Percentiles rank a stretch among this genome's conserved stretches.
Evolutionary conservation across 2,888 invertebrate species (phyloP).

Genomic region (Drosophila algonquin): DNA sequence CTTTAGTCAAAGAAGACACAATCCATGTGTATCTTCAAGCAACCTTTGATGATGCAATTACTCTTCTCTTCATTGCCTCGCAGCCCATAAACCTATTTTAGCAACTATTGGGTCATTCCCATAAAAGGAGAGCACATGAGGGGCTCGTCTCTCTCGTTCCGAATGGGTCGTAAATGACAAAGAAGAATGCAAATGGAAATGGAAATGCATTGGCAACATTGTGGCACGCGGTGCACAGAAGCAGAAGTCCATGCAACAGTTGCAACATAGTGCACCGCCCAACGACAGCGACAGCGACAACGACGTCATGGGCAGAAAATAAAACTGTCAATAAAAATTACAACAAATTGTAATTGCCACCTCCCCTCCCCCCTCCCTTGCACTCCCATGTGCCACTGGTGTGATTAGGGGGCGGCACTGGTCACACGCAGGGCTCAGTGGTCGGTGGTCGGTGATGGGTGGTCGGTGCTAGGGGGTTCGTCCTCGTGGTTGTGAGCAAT

Average conservation of each 20-base stretch:
- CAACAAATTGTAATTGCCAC: constrained; percentile 35
- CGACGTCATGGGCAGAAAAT: constrained; percentile 64
- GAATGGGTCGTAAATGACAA: constrained; percentile 8
- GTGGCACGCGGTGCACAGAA: not conserved
- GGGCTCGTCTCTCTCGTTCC: constrained; percentile 32
- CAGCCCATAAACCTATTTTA: constrained; percentile 48
- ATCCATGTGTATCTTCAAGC: not conserved
- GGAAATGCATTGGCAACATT: constrained; percentile 17
- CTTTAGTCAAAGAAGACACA: not conserved
- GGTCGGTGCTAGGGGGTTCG: constrained; percentile 22
- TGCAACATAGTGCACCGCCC: constrained; percentile 30
- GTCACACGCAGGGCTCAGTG: constrained; percentile 58
- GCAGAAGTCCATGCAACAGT: constrained; percentile 39
- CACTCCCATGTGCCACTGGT: not conserved
- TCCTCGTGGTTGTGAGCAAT: constrained; percentile 43
- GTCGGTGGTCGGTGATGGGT: not conserved
- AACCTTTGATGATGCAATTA: not conserved
- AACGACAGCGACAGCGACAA: constrained; percentile 10
- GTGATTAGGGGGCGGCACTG: constrained; percentile 18
- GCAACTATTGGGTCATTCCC: constrained; percentile 40
- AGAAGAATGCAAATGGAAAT: constrained; percentile 24
- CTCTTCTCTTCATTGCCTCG: constrained; percentile 5
- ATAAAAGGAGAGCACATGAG: constrained; percentile 29
- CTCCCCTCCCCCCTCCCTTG: not conserved
- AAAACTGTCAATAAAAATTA: constrained; percentile 64